Conservation (phyloP, 2,113 vertebrate species). For the Cinclus cinclus region DNA sequence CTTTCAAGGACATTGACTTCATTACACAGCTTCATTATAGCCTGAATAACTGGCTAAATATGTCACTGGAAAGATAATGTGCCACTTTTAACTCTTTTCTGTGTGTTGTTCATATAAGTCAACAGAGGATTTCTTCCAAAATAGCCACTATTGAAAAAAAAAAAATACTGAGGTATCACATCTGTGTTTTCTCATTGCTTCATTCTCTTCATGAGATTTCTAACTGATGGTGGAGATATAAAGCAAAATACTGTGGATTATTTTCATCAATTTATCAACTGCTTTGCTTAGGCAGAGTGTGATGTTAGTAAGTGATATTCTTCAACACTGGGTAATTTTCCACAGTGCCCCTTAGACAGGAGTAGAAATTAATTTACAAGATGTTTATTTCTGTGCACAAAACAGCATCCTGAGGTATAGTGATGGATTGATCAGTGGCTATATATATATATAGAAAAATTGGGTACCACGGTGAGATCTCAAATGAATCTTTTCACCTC, state of each 20-base stretch:
- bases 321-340: neutral
- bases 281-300: neutral
- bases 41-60: conserved; percentile 80
- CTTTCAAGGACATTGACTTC: conserved; percentile 92
- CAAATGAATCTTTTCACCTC: neutral
- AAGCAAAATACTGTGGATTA: neutral
- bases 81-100: neutral
- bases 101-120: neutral
- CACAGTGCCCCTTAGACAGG: neutral
- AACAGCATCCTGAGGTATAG: neutral
- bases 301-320: neutral
- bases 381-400: neutral
- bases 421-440: neutral
- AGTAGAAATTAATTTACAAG: neutral
- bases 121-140: neutral
- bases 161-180: neutral
- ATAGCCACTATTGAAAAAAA: neutral
- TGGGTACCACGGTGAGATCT: neutral
- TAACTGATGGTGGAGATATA: neutral
- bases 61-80: conserved; percentile 73
- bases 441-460: neutral
- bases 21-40: conserved; percentile 86
- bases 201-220: neutral
- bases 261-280: neutral
- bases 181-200: neutral